Evolutionary conservation across 30 jellyfish, hydroid and myxozoan species (phyloP), one percentile per base, ranked within the genome.

Genomic region (Nemopilema nomurai): DNA sequence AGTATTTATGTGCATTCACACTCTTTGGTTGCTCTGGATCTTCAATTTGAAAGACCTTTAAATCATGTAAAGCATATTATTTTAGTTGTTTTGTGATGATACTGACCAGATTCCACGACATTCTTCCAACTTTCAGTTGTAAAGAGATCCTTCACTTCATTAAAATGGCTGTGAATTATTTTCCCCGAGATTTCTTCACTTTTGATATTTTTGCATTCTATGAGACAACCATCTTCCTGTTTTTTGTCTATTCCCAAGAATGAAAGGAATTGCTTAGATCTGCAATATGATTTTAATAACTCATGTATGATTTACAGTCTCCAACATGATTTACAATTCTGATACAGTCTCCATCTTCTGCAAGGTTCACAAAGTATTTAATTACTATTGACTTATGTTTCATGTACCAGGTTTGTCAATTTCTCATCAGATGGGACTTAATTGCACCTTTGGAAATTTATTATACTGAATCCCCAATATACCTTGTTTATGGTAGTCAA

Each of bases 281-380:
- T 65, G 75, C 75, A 65, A 65, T 65, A 65, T 65, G 75, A 65
- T 65, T 65, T 26, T 65, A 65, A 65, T 65, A 65, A 65, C 75
- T 65, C 75, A 65, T 21, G 31, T 65, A 28, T 21, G 31, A 21
- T 21, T 21, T 21, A 65, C 75, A 65, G 75, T 26, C 28, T 65
- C 75, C 31, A 4, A 65, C 75, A 8, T 26, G 31, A 21, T 65
- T 65, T 21, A 26, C 75, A 6, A 65, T 21, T 65, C 75, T 28
- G 28, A 4, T 26, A 65, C 75, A 65, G 75, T 65, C 75, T 65
- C 31, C 28, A 18, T 65, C 29, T 65, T 65, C 31, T 9, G 28
- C 8, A 18, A 28, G 75, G 26, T 65, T 41, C 57, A 41, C 75
- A 65, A 21, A 3, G 28, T 65, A 65, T 65, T 65, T 65, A 65